Conservation (phyloP, 2,113 vertebrate genomes). For the Tympanuchus pallidicinctus region DNA sequence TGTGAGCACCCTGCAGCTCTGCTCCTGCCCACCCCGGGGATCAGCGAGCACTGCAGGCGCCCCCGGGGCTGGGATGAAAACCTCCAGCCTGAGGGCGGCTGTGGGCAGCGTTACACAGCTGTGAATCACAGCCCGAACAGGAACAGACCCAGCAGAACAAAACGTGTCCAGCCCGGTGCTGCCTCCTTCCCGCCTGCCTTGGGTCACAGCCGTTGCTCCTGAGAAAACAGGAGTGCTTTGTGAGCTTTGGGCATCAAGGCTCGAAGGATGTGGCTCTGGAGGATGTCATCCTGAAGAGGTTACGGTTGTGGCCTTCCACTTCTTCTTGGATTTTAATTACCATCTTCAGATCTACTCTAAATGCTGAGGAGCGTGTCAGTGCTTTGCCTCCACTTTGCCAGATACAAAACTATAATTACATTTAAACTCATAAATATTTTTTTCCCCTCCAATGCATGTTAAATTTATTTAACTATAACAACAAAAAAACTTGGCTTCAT, state of each 20-base stretch:
- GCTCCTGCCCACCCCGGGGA: not conserved
- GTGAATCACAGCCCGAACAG: not conserved
- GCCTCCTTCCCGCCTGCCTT: not conserved
- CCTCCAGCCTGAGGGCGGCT: not conserved
- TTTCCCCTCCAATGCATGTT: not conserved
- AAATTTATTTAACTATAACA: not conserved
- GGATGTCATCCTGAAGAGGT: not conserved
- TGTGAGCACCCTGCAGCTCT: not conserved
- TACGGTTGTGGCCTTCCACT: not conserved
- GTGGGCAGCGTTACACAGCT: not conserved
- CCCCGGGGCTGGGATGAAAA: not conserved
- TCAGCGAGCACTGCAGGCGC: rapidly evolving
- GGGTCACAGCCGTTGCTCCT: not conserved
- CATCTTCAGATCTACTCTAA: not conserved
- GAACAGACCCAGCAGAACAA: not conserved
- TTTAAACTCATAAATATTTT: not conserved
- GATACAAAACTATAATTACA: not conserved
- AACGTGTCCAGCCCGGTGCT: not conserved
- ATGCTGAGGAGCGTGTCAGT: not conserved
- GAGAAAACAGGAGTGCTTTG: not conserved
- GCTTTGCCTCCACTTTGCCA: not conserved
- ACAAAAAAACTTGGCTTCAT: not conserved
- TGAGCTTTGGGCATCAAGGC: not conserved
- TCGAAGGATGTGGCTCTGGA: no score
- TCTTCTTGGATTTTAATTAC: not conserved